Percentiles rank a stretch among this genome's conserved stretches.
These are phyloP conservation scores for Pantherophis alleghaniensis DNA, from an alignment of 2,797 vertebrate genomes.

Conservation along the genomic window DNA sequence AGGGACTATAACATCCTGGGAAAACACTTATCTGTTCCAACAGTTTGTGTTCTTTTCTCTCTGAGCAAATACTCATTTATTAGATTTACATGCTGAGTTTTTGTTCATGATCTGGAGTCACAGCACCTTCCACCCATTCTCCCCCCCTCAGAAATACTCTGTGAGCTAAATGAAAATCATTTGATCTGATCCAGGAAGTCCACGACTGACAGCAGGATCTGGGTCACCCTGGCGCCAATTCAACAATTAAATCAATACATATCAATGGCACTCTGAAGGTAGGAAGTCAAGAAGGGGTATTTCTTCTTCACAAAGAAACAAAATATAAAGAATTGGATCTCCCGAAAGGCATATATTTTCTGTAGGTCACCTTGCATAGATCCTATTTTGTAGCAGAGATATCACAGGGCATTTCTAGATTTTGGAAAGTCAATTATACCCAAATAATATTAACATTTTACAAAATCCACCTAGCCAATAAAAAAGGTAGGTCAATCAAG, in stretches of 20 bases:
- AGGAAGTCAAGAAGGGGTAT: not conserved
- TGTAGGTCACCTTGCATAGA: not conserved
- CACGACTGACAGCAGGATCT: not conserved
- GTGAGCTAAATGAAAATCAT: not conserved
- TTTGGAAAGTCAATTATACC: not conserved
- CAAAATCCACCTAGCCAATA: not conserved
- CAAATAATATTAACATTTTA: not conserved
- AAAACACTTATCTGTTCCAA: not conserved
- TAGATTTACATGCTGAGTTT: not conserved
- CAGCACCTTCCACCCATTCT: not conserved
- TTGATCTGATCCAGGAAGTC: not conserved
- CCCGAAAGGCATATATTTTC: not conserved
- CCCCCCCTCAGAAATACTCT: not conserved
- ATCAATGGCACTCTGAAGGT: not conserved
- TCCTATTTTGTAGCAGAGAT: not conserved
- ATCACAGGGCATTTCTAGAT: not conserved
- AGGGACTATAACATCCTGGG: slow-evolving; percentile 1
- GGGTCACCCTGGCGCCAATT: not conserved
- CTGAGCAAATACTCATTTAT: not conserved
- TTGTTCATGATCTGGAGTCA: not conserved
- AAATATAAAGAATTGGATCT: not conserved
- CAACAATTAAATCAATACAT: not conserved
- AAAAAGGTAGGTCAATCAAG: not conserved
- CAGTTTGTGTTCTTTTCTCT: not conserved
- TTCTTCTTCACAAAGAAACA: not conserved